A percentile compares a stretch with the other conserved stretches of the same genome.
These are phyloP conservation scores for Scelioninae gen. 1 DNA, from an alignment of 2,888 invertebrate genomes.

Conservation along the genomic window DNA sequence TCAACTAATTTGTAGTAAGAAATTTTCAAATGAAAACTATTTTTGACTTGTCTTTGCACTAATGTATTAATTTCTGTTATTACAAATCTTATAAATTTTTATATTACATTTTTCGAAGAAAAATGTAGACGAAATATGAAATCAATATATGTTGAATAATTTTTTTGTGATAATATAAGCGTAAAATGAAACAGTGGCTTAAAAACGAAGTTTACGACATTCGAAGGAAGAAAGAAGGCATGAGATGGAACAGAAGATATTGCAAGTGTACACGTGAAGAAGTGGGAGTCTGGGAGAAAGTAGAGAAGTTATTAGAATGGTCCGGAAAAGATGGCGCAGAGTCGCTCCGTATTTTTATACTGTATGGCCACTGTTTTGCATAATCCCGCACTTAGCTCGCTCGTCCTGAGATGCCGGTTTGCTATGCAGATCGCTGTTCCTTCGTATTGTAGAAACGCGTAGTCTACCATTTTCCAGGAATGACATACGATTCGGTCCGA, in stretches of 20 bases:
- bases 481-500: slow-evolving; percentile 79
- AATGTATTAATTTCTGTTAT: too few species aligned
- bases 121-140: too few species aligned
- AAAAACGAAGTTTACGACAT: slow-evolving; percentile 26
- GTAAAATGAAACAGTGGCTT: slow-evolving; percentile 6
- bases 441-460: slow-evolving; percentile 75
- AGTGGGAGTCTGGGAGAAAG: slow-evolving; percentile 73
- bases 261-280: slow-evolving; percentile 63
- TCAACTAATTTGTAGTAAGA: too few species aligned
- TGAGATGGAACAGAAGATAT: slow-evolving; percentile 70
- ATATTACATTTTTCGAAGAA: too few species aligned
- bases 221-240: slow-evolving; percentile 64
- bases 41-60: too few species aligned
- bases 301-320: slow-evolving; percentile 84
- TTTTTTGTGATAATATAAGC: not conserved
- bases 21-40: too few species aligned
- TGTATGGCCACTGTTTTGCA: slow-evolving; percentile 85
- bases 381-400: slow-evolving; percentile 85
- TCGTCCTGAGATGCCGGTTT: slow-evolving; percentile 82
- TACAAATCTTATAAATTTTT: too few species aligned
- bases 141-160: too few species aligned
- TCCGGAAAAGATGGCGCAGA: slow-evolving; percentile 85
- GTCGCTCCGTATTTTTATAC: slow-evolving; percentile 85
- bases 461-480: slow-evolving; percentile 79
- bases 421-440: slow-evolving; percentile 80